Evolutionary conservation across 2,888 invertebrate genomes (phyloP), one percentile per base, ranked within the genome.

Genomic region (Muschampia staudingeri): DNA sequence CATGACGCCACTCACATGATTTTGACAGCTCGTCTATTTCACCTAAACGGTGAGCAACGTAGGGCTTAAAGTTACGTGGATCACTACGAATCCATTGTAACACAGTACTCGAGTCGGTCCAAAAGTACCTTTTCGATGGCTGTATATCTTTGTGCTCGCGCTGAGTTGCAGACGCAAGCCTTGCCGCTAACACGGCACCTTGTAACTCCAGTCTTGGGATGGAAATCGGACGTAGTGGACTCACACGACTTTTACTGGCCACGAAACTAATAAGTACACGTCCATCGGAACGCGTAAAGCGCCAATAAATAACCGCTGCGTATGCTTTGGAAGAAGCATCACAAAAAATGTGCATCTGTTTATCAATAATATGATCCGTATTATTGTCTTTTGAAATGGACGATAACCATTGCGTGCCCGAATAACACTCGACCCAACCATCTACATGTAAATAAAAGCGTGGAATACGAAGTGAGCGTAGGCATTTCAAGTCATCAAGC

Each of bases 261-360:
- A 76, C 85, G 65, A 87, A 84, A 81, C 83, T 81, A 30, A 85
- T 71, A 34, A 67, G 37, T 48, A 86, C 84, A 11, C 69, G 25
- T n/a, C 83, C 84, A 72, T 86, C 84, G 1, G 75, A 37, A 11
- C 78, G 67, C 34, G 56, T 80, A 70, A 86, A 82, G 16, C 88
- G 84, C 65, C 83, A 85, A 76, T 88, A 90, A 14, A 85, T 85
- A 12, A 87, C 88, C 5, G 89, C 82, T 12, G 88, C 86, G 78
- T 86, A 88, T 11, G 90, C 88, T 48, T 88, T 82, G 19, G 82
- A 76, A 44, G 89, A 87, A 16, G 89, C 88, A 70, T 90, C 90
- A 69, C 89, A 87, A 78, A 90, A 91, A 2, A 84, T 79, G 76
- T 90, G 91, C 69, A 87, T 65, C 71, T 86, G 67, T 40, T 11